phyloP scores from a whole-genome alignment of 2,113 vertebrate species.

The Holacanthus passer region DNA sequence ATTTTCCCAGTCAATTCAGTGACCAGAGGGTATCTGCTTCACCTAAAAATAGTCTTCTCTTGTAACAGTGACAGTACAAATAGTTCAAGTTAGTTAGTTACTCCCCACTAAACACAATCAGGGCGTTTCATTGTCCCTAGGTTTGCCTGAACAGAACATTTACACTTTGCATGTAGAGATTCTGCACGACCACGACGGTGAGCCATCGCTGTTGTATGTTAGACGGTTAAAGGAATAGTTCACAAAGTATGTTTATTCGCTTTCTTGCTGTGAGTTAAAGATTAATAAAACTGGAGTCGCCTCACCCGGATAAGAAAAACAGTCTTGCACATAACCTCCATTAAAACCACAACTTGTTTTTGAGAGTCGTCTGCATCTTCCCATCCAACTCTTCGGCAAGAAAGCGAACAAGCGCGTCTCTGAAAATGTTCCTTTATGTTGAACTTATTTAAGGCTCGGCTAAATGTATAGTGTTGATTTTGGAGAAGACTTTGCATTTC shows the following conservation, averaged over 20 bases:
- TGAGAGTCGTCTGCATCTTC: background rate
- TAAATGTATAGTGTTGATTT: slow-evolving; percentile 3
- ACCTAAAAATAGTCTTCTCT: slow-evolving; percentile 40
- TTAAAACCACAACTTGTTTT: background rate
- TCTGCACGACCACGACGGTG: background rate
- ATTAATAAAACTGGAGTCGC: background rate
- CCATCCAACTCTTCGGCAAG: too few relatives aligned
- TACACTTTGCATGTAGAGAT: background rate
- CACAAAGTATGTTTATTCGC: background rate
- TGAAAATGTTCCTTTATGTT: background rate
- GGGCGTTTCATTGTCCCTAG: background rate
- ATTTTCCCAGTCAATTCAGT: slow-evolving; percentile 68
- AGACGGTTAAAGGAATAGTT: background rate
- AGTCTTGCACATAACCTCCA: background rate
- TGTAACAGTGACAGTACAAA: background rate
- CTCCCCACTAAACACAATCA: background rate
- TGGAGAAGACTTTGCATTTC: slow-evolving; percentile 9
- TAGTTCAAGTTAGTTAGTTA: background rate
- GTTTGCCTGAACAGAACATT: slow-evolving; percentile 10
- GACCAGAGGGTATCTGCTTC: slow-evolving; percentile 43
- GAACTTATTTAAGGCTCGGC: background rate
- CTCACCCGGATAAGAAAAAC: background rate
- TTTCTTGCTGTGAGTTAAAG: background rate
- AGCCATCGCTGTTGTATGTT: background rate
- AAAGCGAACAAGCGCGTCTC: background rate